Conservation (phyloP, 2,113 vertebrate species). For the Apus apus region DNA sequence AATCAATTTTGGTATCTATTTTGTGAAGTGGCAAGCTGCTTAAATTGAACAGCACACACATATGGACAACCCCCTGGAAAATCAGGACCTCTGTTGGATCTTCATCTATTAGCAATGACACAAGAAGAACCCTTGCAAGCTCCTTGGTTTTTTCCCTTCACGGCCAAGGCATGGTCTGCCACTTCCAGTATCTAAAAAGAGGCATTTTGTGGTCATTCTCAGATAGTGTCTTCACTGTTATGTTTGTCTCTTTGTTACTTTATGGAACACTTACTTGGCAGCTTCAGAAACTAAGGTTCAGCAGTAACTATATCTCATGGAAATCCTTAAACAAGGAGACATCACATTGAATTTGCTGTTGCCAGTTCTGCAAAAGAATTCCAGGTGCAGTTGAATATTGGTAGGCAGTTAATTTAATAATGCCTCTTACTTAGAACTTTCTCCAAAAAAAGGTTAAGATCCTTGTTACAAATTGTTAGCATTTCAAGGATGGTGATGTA, state of each 20-base stretch:
- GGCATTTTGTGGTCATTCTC: background rate
- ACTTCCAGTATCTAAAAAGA: background rate
- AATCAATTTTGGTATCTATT: slow-evolving; percentile 74
- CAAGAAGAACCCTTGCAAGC: slow-evolving; percentile 37
- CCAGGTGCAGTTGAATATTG: background rate
- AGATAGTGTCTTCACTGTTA: background rate
- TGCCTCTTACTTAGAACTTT: background rate
- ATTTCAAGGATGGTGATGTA: background rate
- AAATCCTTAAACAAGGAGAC: background rate
- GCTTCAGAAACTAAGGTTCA: background rate
- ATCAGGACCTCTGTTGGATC: background rate
- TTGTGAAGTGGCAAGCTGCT: slow-evolving; percentile 31
- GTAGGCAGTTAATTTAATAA: too few species aligned
- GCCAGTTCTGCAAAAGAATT: background rate
- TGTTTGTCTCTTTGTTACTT: background rate
- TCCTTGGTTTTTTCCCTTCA: background rate
- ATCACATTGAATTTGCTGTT: background rate
- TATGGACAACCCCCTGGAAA: background rate
- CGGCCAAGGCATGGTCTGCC: background rate
- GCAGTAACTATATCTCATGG: background rate
- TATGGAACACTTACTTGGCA: background rate
- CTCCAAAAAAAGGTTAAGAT: background rate
- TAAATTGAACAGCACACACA: slow-evolving; percentile 24
- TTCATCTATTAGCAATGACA: slow-evolving; percentile 20
- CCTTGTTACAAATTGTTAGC: background rate